phyloP scores from a whole-genome alignment of 2,888 invertebrate genomes.

The Pseudococcus viburni region DNA sequence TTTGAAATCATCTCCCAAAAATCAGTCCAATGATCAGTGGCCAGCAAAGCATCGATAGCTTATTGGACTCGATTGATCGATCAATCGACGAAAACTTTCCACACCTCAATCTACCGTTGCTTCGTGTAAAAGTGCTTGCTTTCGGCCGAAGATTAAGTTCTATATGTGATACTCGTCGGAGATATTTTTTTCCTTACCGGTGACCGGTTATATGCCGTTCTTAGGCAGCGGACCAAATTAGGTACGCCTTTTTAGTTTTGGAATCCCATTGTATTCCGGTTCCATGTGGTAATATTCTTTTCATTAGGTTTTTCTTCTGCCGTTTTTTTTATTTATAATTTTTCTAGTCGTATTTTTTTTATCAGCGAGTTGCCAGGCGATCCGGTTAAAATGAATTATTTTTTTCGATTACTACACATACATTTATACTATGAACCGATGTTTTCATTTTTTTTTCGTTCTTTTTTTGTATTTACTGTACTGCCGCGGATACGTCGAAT shows the following conservation, averaged over 20 bases:
- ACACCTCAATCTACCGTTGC: neutral
- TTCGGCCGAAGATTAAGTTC: constrained; percentile 50
- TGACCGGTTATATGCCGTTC: constrained; percentile 59
- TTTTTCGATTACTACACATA: constrained; percentile 42
- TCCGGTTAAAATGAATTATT: constrained; percentile 59
- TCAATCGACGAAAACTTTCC: neutral
- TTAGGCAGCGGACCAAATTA: constrained; percentile 61
- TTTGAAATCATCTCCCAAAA: neutral
- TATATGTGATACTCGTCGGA: constrained; percentile 28
- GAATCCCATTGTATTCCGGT: constrained; percentile 64
- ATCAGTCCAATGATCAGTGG: neutral
- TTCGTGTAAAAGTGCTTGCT: constrained; percentile 52
- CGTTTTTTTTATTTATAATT: constrained; percentile 60
- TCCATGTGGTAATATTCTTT: constrained; percentile 62
- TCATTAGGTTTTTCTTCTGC: constrained; percentile 58
- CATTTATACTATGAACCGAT: neutral
- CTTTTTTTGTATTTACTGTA: constrained; percentile 23
- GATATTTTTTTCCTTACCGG: constrained; percentile 49
- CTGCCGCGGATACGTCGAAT: constrained; percentile 40
- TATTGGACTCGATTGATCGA: neutral
- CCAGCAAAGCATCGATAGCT: neutral
- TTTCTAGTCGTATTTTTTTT: constrained; percentile 57
- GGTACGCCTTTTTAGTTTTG: constrained; percentile 64
- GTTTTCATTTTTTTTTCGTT: constrained; percentile 38
- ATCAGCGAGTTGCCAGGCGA: constrained; percentile 44